Evolutionary conservation across 2,113 vertebrate species (phyloP).

Genomic region (Tichodroma muraria): DNA sequence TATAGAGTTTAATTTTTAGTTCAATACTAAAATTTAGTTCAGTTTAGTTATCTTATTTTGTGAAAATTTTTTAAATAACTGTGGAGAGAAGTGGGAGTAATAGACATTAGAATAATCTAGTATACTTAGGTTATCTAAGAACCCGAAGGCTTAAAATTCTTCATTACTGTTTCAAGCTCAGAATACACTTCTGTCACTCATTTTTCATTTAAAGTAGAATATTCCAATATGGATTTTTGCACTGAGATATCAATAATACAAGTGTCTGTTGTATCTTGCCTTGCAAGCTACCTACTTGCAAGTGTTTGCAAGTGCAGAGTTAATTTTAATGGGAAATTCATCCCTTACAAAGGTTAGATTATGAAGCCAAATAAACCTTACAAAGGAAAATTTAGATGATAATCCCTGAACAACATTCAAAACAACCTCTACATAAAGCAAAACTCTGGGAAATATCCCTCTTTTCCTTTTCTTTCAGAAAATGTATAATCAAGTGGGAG

Average conservation of each 20-base stretch:
- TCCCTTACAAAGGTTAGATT: background rate
- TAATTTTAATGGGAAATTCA: background rate
- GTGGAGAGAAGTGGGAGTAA: background rate
- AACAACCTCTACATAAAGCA: background rate
- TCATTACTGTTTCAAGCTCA: background rate
- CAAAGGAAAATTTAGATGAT: background rate
- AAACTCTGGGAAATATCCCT: background rate
- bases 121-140: background rate
- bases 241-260: background rate
- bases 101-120: background rate
- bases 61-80: background rate
- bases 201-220: background rate
- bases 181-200: background rate
- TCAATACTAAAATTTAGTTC: no score
- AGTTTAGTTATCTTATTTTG: no score
- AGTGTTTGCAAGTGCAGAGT: background rate
- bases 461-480: background rate
- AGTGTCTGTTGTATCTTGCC: background rate
- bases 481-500: background rate
- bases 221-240: background rate
- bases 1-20: background rate
- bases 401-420: background rate
- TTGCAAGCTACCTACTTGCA: background rate
- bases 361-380: background rate
- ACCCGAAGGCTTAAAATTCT: background rate